Evolutionary conservation across 2,888 invertebrate species (phyloP).

Genomic region (Podabrus alpinus): DNA sequence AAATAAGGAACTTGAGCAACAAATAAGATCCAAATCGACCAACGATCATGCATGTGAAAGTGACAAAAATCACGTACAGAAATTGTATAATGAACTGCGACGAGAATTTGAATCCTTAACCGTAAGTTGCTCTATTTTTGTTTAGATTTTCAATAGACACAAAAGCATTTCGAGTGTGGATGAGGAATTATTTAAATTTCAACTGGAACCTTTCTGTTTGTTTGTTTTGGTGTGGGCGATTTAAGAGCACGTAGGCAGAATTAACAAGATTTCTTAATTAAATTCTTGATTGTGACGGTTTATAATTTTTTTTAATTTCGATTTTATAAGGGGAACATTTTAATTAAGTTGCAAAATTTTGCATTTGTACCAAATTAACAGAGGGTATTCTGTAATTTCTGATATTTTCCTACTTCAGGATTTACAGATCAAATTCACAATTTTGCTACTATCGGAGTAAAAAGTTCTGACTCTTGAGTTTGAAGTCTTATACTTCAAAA

Average conservation of each 20-base stretch:
- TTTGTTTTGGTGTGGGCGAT: neutral
- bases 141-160: neutral
- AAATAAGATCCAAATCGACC: slow-evolving; percentile 41
- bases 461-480: no score
- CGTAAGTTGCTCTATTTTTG: slow-evolving; percentile 33
- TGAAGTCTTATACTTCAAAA: no score
- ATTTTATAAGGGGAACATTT: neutral
- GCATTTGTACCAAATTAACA: no score
- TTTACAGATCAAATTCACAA: no score
- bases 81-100: slow-evolving; percentile 45
- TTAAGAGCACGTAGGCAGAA: neutral
- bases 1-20: slow-evolving; percentile 48
- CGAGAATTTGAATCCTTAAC: slow-evolving; percentile 42
- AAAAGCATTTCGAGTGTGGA: neutral
- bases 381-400: no score
- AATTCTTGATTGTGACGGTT: neutral
- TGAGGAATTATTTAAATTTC: neutral
- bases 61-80: slow-evolving; percentile 43
- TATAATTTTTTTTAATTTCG: neutral
- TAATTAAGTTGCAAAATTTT: neutral
- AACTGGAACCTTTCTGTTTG: neutral
- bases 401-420: no score
- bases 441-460: no score
- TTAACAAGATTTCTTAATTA: neutral
- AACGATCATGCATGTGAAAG: slow-evolving; percentile 44